Conservation (phyloP, 2,888 invertebrate species). For the Lithophane ornitopus region DNA sequence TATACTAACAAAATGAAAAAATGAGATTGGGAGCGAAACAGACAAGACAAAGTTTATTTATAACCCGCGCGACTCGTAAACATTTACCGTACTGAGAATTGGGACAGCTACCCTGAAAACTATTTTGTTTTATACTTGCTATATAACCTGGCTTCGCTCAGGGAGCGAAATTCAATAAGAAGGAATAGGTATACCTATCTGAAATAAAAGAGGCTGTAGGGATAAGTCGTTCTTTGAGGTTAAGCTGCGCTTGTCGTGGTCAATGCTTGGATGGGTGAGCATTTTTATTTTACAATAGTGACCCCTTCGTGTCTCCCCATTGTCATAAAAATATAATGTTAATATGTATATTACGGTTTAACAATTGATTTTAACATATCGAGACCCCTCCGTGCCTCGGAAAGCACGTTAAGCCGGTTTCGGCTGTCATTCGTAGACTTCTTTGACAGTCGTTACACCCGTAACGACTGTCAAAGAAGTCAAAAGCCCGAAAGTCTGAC, state of each 20-base stretch:
- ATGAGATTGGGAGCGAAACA: conserved; percentile 54
- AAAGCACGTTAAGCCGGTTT: background rate
- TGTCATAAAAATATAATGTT: background rate
- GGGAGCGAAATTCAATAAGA: conserved; percentile 15
- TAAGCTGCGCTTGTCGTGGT: background rate
- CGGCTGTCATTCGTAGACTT: background rate
- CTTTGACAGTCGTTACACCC: background rate
- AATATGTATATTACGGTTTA: too few species aligned
- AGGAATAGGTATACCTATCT: background rate
- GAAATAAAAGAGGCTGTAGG: background rate
- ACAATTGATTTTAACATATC: too few species aligned
- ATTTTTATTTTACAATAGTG: background rate
- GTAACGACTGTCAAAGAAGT: too few species aligned
- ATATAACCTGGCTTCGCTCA: conserved; percentile 6
- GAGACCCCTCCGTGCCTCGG: background rate
- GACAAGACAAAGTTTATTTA: conserved; percentile 60
- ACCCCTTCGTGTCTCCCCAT: background rate
- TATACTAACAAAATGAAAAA: conserved; percentile 44
- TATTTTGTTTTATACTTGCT: conserved; percentile 48
- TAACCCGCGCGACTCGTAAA: conserved; percentile 58
- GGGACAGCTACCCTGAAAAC: conserved; percentile 51
- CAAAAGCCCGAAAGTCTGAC: background rate
- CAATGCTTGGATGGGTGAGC: background rate
- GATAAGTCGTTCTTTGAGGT: background rate
- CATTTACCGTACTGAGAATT: conserved; percentile 54